Evolutionary conservation across 2,888 invertebrate genomes (phyloP).

Genomic region (Osmoderma eremita): DNA sequence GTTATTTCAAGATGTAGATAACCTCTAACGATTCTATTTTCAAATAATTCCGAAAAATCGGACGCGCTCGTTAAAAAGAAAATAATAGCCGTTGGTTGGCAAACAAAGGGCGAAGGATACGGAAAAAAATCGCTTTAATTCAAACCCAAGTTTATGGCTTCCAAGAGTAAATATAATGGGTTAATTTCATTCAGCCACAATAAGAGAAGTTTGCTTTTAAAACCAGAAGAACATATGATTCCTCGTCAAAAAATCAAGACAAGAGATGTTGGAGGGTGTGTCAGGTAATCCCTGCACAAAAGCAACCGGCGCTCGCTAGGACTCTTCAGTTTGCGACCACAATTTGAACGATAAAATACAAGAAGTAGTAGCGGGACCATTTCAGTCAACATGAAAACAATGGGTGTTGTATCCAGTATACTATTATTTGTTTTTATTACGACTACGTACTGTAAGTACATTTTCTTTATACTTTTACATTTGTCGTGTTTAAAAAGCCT

Average conservation of each 20-base stretch:
- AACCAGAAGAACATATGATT: slow-evolving; percentile 41
- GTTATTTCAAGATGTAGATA: too few relatives aligned
- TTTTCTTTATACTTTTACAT: slow-evolving; percentile 17
- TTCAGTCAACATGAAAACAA: slow-evolving; percentile 49
- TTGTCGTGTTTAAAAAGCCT: not conserved
- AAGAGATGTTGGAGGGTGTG: slow-evolving; percentile 52
- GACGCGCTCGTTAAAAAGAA: too few relatives aligned
- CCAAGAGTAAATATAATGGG: slow-evolving; percentile 36
- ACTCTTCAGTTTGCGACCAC: slow-evolving; percentile 53
- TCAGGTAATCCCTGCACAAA: slow-evolving; percentile 58
- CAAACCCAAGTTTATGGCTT: slow-evolving; percentile 14
- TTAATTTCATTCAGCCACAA: slow-evolving; percentile 34
- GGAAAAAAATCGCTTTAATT: too few relatives aligned
- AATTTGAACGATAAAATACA: slow-evolving; percentile 41
- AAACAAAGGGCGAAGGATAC: slow-evolving; percentile 19
- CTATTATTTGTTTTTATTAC: slow-evolving; percentile 47
- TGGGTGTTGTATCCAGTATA: slow-evolving; percentile 50
- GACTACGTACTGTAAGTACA: slow-evolving; percentile 48
- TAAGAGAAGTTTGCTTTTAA: slow-evolving; percentile 38
- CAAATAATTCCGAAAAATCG: too few relatives aligned
- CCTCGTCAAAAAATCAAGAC: slow-evolving; percentile 42
- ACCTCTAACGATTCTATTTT: too few relatives aligned
- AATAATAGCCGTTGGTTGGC: too few relatives aligned
- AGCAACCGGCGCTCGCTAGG: slow-evolving; percentile 54
- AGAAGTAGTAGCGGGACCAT: slow-evolving; percentile 27